Base-by-base conservation (phyloP, 2,797 vertebrate species). In the Myotis myotis region DNA sequence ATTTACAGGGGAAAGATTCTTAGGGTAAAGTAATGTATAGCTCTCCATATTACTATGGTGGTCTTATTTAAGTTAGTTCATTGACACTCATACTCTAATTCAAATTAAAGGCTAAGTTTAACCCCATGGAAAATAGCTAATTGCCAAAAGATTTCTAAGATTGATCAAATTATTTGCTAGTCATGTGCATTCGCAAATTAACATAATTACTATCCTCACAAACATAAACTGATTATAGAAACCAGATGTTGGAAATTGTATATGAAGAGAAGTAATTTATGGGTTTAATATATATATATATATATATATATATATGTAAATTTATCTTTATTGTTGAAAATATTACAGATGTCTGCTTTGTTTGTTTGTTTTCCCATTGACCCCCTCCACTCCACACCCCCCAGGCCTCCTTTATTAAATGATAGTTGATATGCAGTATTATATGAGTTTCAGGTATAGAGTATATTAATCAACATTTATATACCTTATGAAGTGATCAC, bases 171-270 rank as follows among this genome's bases (percentile, higher is more conserved):
- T 44, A 96, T 89, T 88, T 38, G 20, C 6, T 68, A 95, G 70
- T 94, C 44, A 74, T 5, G 36, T 41, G 20, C 80, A 28, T 93
- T 96, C 70, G 86, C 6, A 41, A 94, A 64, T 78, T 93, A 90
- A 85, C 51, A 92, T 81, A 68, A 95, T 76, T 96, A 92, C 2
- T 96, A 94, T 96, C 15, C 28, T 57, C 79, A 74, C 15, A 91
- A 22, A 91, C 6, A 87, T 33, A 28, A 70, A 88, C 25, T 82
- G 15, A 83, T 78, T 84, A 70, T 5, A 90, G 57, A 94, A 78
- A 91, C 12, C 6, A 86, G 17, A 80, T 36, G 1, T 60, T 93
- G 87, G 55, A 23, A 11, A 41, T 68, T 89, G 2, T 12, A 76
- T 23, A 30, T 4, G 53, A 70, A 95, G 95, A 76, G 74, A 83